Evolutionary conservation across 2,888 invertebrate species (phyloP).

Genomic region (Drosophila multiciliata): DNA sequence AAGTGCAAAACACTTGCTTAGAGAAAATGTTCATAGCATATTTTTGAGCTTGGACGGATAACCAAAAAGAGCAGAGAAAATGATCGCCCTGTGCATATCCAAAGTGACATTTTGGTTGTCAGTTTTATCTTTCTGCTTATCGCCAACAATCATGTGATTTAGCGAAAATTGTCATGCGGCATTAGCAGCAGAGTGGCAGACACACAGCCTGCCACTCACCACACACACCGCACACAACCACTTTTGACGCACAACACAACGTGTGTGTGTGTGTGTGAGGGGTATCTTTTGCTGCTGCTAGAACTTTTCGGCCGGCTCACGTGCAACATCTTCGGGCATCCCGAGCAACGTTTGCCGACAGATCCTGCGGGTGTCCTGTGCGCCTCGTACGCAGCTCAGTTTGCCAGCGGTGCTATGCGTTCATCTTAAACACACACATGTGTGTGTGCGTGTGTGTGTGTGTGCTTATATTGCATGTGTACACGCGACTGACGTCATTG

Average conservation of each 20-base stretch:
- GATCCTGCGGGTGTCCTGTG: constrained; percentile 49
- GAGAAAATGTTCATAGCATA: constrained; percentile 7
- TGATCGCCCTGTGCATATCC: constrained; percentile 19
- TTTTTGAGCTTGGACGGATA: constrained; percentile 7
- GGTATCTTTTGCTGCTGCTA: constrained; percentile 18
- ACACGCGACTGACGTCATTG: constrained; percentile 81
- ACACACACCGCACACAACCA: background rate
- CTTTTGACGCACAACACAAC: constrained; percentile 11
- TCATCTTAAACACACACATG: constrained; percentile 43
- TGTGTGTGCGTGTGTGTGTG: constrained; percentile 23
- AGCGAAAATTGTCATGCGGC: constrained; percentile 56
- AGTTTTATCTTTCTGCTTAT: constrained; percentile 65
- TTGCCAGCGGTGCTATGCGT: constrained; percentile 33
- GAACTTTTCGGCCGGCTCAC: constrained; percentile 61
- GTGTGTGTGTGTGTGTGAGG: background rate
- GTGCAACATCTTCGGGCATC: constrained; percentile 58
- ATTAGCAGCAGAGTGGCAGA: constrained; percentile 20
- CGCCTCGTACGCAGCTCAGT: constrained; percentile 40
- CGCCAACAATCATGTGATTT: constrained; percentile 61
- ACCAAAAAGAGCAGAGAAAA: background rate
- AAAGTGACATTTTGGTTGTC: constrained; percentile 29
- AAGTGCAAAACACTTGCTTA: background rate
- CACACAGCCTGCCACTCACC: background rate
- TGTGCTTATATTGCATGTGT: constrained; percentile 37
- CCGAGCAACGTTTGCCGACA: constrained; percentile 34